These are phyloP conservation scores for Campylomormyrus numenius DNA, from an alignment of 2,113 vertebrate species.

Conservation along the genomic window DNA sequence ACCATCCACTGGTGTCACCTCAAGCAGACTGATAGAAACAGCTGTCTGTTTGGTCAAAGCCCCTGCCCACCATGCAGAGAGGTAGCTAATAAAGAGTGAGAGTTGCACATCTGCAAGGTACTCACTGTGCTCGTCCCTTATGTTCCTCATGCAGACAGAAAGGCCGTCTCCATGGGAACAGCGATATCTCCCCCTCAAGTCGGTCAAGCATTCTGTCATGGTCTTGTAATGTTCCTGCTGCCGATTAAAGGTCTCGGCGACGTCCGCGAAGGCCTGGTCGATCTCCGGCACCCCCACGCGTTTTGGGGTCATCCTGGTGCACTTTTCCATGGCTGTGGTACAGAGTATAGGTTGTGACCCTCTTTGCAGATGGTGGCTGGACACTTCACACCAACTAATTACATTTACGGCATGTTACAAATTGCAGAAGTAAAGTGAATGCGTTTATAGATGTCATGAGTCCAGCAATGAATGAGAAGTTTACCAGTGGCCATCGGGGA, in stretches of 20 bases:
- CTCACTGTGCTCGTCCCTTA: conserved; percentile 50
- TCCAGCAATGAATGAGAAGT: background rate
- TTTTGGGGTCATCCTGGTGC: conserved; percentile 42
- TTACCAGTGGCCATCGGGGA: conserved; percentile 23
- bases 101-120: background rate
- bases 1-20: background rate
- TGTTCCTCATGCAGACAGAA: conserved; percentile 39
- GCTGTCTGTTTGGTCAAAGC: background rate
- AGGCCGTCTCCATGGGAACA: conserved; percentile 32
- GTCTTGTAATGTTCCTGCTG: conserved; percentile 50
- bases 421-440: background rate
- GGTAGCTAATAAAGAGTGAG: background rate
- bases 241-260: conserved; percentile 52
- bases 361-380: background rate
- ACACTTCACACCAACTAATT: background rate
- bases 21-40: background rate
- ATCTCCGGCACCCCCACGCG: conserved; percentile 43
- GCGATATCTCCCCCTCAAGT: conserved; percentile 37
- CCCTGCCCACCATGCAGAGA: background rate
- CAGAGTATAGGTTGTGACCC: conserved; percentile 2
- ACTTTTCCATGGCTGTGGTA: conserved; percentile 10
- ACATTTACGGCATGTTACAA: background rate
- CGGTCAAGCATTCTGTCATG: conserved; percentile 41
- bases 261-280: conserved; percentile 46
- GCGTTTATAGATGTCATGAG: background rate